These are phyloP conservation scores for Zosterops lateralis DNA, from an alignment of 2,113 vertebrate genomes.

Conservation along the genomic window DNA sequence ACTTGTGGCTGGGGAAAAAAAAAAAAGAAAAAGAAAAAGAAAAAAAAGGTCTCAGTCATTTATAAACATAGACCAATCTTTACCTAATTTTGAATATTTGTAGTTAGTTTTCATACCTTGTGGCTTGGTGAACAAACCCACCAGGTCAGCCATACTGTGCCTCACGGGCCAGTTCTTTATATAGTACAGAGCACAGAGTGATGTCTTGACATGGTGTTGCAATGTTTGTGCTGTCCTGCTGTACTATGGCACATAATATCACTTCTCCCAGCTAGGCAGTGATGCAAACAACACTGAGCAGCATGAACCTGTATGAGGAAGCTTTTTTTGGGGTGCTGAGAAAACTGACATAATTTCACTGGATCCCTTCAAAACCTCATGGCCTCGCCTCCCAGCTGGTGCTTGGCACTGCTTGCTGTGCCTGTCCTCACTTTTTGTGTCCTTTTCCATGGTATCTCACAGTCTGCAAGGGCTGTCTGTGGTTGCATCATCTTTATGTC, in stretches of 20 bases:
- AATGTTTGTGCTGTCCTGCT: neutral
- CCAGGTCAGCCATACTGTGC: neutral
- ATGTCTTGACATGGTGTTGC: neutral
- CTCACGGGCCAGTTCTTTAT: neutral
- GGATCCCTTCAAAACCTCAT: neutral
- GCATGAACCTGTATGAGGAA: neutral
- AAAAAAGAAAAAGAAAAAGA: neutral
- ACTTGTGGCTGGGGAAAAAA: neutral
- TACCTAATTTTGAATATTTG: conserved; percentile 42
- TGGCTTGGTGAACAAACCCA: conserved; percentile 25
- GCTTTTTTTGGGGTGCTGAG: neutral
- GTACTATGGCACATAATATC: neutral
- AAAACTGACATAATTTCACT: neutral
- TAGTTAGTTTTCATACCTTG: conserved; percentile 30
- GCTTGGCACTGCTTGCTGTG: rapidly evolving
- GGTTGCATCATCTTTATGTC: neutral
- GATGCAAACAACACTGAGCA: neutral
- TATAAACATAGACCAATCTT: conserved; percentile 43
- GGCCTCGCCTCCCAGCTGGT: neutral
- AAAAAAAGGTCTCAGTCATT: neutral
- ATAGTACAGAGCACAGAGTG: neutral
- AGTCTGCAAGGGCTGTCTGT: neutral
- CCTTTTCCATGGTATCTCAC: neutral
- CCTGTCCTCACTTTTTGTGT: neutral
- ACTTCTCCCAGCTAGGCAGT: neutral